Conservation (phyloP, 2,888 invertebrate species). For the Cephus nigrinus region DNA sequence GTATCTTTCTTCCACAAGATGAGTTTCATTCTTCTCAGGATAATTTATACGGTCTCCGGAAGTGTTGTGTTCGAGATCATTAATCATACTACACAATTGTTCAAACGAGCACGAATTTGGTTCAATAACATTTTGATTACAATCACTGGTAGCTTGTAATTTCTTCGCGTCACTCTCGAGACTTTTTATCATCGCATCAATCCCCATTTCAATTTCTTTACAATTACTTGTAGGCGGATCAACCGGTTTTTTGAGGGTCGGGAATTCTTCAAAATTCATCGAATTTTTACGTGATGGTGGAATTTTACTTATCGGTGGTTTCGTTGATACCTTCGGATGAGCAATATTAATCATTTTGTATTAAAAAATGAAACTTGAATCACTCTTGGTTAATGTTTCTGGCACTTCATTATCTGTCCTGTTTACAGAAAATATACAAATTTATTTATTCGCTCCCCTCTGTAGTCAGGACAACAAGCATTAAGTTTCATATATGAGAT, state of each 20-base stretch:
- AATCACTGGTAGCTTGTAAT: constrained; percentile 35
- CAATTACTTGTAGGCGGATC: background rate
- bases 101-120: constrained; percentile 47
- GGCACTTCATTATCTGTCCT: background rate
- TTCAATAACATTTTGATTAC: constrained; percentile 52
- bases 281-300: background rate
- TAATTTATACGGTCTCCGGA: background rate
- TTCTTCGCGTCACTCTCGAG: constrained; percentile 14
- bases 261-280: constrained; percentile 17
- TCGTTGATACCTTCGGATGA: constrained; percentile 40
- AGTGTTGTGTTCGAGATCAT: constrained; percentile 44
- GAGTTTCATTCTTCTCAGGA: background rate
- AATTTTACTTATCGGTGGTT: constrained; percentile 37
- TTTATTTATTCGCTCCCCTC: background rate
- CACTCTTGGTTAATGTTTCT: background rate
- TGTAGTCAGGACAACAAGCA: background rate
- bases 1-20: constrained; percentile 17
- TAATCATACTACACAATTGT: constrained; percentile 54
- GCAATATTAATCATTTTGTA: constrained; percentile 40
- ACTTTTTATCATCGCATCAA: constrained; percentile 11
- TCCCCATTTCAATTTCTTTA: background rate
- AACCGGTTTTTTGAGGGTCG: background rate
- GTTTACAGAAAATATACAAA: background rate
- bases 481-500: background rate
- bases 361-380: background rate